A percentile compares a stretch with the other conserved stretches of the same genome.
Conservation (phyloP, 2,113 vertebrate species). For the Anguilla japonica region DNA sequence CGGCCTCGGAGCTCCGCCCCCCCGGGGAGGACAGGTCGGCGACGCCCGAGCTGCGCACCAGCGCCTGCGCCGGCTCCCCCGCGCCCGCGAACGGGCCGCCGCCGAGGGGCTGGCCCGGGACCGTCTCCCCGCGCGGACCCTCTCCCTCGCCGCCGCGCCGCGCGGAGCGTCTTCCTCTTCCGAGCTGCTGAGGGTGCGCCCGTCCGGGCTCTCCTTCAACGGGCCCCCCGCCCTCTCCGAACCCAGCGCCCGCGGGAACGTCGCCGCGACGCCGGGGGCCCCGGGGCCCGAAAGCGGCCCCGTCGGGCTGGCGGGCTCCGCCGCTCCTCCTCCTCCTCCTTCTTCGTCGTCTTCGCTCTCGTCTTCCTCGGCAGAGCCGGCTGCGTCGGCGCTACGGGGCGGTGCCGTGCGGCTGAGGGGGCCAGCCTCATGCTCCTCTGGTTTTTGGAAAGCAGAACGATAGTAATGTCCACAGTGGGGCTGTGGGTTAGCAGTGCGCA, state of each 20-base stretch:
- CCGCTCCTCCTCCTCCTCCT: background rate
- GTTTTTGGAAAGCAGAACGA: constrained; percentile 47
- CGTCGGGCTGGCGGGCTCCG: background rate
- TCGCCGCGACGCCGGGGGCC: background rate
- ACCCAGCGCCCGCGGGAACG: background rate
- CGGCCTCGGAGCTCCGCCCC: background rate
- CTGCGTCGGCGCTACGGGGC: too few species aligned
- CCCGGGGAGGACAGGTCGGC: background rate
- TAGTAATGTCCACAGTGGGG: constrained; percentile 48
- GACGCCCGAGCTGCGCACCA: background rate
- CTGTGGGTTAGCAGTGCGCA: constrained; percentile 48
- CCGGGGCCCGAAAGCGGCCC: background rate
- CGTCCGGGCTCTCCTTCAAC: background rate
- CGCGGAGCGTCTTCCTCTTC: background rate
- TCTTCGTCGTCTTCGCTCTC: background rate
- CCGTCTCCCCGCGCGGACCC: background rate
- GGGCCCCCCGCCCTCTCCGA: background rate
- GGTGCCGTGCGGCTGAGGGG: background rate
- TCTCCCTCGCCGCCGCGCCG: too few species aligned
- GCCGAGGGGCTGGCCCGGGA: background rate
- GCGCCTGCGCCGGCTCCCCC: background rate
- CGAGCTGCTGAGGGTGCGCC: background rate
- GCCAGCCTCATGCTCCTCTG: constrained; percentile 41
- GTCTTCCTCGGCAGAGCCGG: background rate
- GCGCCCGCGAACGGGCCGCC: background rate